Base-by-base conservation (phyloP, 2,113 vertebrate genomes). In the Tapirus terrestris region DNA sequence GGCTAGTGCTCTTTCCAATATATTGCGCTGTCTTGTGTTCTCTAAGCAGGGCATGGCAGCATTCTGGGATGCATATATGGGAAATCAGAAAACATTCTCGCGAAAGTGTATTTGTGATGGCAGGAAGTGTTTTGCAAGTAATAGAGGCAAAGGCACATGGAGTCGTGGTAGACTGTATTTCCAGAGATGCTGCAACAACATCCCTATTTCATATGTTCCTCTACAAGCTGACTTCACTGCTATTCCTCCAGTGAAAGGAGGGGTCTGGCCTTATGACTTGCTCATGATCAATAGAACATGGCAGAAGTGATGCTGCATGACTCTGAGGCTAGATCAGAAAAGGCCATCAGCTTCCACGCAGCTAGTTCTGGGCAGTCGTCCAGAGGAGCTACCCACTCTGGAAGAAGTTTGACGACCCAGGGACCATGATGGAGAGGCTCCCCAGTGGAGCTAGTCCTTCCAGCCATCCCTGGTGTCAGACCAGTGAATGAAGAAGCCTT, bases 11-110 rank as follows among this genome's bases (percentile, higher is more conserved):
- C 18, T 58, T 86, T 68, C 61, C 17, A 18, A 25, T 23, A 0
- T 3, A 20, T 25, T 9, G 2, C 4, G 23, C n/a, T 21, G 4
- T 6, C 3, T 82, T 82, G 18, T 20, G 0, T 75, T 83, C 56
- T 83, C 27, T 31, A 43, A 43, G 27, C 5, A 75, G 20, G 36
- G 1, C 6, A 9, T 0, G 33, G 0, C 1, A 3, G n/a, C 1
- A 20, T 23, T 63, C 33, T 70, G 36, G 17, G 27, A 48, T 48
- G 12, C 10, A 9, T 0, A 13, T 0, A 0, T 0, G 0, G 14
- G 20, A 18, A 43, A 36, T 39, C 17, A 33, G 65, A 29, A 77
- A 45, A 27, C 8, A 29, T 23, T 43, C 23, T 68, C 14, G 8
- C 20, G 20, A 63, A 16, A 27, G 13, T 31, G 51, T 45, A 6